Percentiles rank a stretch among this genome's conserved stretches.
These are phyloP conservation scores for Eurystomus gularis DNA, from an alignment of 2,113 vertebrate species.

Conservation along the genomic window DNA sequence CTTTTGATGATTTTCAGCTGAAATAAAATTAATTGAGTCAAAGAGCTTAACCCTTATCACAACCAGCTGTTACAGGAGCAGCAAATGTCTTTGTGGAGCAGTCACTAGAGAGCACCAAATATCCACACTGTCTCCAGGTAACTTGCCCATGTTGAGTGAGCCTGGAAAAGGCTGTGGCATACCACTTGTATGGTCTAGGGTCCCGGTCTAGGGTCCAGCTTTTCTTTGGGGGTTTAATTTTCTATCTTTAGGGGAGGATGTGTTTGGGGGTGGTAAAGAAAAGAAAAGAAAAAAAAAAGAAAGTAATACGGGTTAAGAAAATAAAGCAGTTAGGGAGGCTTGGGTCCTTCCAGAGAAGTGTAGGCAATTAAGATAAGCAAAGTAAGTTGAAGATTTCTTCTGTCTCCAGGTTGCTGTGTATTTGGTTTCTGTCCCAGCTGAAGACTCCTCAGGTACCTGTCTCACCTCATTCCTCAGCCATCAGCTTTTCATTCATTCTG, in stretches of 20 bases:
- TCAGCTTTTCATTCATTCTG: not conserved
- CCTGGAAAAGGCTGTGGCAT: not conserved
- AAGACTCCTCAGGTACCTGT: not conserved
- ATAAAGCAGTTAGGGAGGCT: not conserved
- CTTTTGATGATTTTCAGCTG: not conserved
- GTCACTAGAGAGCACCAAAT: constrained; percentile 56
- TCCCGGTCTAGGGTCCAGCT: no score
- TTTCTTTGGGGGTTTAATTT: not conserved
- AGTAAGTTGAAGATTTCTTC: not conserved
- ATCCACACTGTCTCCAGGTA: not conserved
- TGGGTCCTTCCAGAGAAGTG: not conserved
- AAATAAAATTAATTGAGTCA: not conserved
- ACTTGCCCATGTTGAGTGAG: not conserved
- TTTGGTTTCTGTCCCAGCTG: not conserved
- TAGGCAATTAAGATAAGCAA: not conserved
- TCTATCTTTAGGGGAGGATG: not conserved
- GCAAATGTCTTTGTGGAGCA: not conserved
- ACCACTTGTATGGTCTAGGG: no score
- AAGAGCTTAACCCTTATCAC: not conserved
- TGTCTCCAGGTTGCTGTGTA: not conserved
- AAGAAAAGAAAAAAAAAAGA: not conserved
- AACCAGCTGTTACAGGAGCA: not conserved
- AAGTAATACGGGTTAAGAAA: fast-evolving
- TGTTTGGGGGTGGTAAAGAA: not conserved
- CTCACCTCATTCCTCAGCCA: not conserved